A percentile compares a stretch with the other conserved stretches of the same genome.
Evolutionary conservation across 1,140 invertebrate genomes (phyloP).

Genomic region (Oppia nitens): DNA sequence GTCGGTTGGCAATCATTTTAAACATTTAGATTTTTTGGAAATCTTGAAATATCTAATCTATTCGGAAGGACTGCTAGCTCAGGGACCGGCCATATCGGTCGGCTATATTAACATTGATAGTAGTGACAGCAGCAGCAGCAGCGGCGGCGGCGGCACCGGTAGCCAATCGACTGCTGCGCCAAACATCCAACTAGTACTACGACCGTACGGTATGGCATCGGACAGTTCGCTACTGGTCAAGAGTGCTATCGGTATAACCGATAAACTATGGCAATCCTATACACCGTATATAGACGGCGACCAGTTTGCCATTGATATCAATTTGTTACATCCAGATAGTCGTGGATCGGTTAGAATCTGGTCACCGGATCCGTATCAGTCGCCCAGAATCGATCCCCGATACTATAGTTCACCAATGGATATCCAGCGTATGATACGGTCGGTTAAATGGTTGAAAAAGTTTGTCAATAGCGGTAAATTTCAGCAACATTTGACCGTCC

Average conservation of each 20-base stretch:
- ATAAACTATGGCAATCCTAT: slow-evolving; percentile 36
- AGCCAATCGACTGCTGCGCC: neutral
- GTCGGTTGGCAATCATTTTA: neutral
- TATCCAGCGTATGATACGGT: slow-evolving; percentile 28
- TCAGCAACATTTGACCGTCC: neutral
- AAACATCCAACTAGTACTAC: slow-evolving; percentile 56
- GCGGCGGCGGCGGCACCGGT: slow-evolving; percentile 53
- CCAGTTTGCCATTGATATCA: slow-evolving; percentile 44
- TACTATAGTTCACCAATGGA: slow-evolving; percentile 49
- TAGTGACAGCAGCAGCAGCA: slow-evolving; percentile 57
- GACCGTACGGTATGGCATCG: slow-evolving; percentile 54
- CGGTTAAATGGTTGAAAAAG: slow-evolving; percentile 20
- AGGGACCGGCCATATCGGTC: slow-evolving; percentile 58
- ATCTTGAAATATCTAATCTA: slow-evolving; percentile 9
- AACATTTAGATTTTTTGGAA: too few species aligned
- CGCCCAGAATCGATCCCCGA: slow-evolving; percentile 67
- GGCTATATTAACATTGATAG: slow-evolving; percentile 72
- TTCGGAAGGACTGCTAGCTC: slow-evolving; percentile 59
- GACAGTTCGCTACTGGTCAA: slow-evolving; percentile 45
- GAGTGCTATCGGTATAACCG: slow-evolving; percentile 52
- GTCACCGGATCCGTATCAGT: slow-evolving; percentile 42
- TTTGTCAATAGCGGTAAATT: slow-evolving; percentile 5
- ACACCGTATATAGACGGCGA: slow-evolving; percentile 28
- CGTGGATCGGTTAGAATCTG: slow-evolving; percentile 40
- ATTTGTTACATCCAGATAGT: slow-evolving; percentile 52